phyloP scores from a whole-genome alignment of 2,113 vertebrate genomes.

The Rostratula benghalensis region DNA sequence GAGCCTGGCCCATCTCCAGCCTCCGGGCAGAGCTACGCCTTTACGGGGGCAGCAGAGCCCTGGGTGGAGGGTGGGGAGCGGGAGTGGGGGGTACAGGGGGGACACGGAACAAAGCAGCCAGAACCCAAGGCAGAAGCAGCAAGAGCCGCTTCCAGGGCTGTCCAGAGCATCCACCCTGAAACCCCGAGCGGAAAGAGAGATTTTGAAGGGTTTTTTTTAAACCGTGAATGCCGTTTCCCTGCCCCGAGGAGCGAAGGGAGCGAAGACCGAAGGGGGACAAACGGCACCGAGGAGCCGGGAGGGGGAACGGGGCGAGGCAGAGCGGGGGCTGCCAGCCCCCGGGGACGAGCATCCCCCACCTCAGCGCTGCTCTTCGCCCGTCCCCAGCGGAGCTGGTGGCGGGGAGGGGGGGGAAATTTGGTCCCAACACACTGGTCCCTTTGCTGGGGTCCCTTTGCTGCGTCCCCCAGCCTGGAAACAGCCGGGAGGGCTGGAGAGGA shows the following conservation, averaged over 20 bases:
- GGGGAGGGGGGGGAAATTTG: not conserved
- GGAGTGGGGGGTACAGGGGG: no score
- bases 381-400: not conserved
- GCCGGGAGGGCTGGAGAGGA: not conserved
- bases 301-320: not conserved
- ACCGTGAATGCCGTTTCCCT: rapidly evolving
- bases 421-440: not conserved
- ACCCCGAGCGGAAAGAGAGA: not conserved
- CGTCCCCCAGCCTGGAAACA: not conserved
- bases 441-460: not conserved
- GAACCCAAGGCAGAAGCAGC: not conserved
- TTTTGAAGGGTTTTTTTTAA: not conserved
- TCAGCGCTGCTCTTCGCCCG: not conserved
- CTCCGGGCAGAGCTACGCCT: not conserved
- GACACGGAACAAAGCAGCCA: no score
- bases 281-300: not conserved
- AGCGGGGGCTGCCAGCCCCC: not conserved
- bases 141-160: not conserved
- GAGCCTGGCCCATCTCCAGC: not conserved
- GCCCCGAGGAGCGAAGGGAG: not conserved
- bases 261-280: rapidly evolving
- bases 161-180: not conserved
- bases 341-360: not conserved
- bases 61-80: rapidly evolving
- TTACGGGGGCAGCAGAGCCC: not conserved